Evolutionary conservation across 1,140 invertebrate species (phyloP).

Genomic region (Batillaria attramentaria): DNA sequence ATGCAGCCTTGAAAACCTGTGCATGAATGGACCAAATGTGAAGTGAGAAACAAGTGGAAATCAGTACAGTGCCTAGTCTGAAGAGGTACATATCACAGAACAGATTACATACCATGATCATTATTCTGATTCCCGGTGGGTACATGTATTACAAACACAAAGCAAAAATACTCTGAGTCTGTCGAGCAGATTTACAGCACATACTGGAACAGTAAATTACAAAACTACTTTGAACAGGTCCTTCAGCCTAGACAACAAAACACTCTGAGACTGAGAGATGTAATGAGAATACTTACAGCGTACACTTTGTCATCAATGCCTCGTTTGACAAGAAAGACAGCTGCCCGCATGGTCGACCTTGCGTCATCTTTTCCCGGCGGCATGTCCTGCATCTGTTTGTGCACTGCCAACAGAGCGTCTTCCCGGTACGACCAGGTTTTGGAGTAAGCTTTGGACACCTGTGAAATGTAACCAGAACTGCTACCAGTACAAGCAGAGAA

Average conservation of each 20-base stretch:
- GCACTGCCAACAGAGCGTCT: conserved; percentile 85
- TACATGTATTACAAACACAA: no score
- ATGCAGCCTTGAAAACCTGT: conserved; percentile 68
- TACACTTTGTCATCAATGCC: conserved; percentile 70
- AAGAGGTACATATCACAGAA: no score
- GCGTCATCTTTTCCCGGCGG: conserved; percentile 66
- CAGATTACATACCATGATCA: no score
- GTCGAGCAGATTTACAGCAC: no score
- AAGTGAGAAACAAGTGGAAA: no score
- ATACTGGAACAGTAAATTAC: not conserved
- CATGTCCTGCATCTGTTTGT: conserved; percentile 78
- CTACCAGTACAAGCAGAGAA: not conserved
- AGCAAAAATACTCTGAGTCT: no score
- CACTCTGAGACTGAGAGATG: no score
- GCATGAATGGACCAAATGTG: not conserved
- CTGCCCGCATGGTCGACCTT: conserved; percentile 61
- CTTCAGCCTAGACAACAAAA: no score
- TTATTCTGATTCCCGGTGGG: no score
- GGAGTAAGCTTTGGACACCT: conserved; percentile 95
- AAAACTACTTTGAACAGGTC: no score
- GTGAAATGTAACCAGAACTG: conserved; percentile 26
- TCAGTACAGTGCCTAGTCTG: no score
- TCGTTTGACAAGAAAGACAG: conserved; percentile 64
- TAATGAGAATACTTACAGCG: conserved; percentile 70
- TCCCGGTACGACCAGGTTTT: conserved; percentile 94